phyloP scores from a whole-genome alignment of 2,113 vertebrate genomes.

The Gnathonemus echidnorhynchus region DNA sequence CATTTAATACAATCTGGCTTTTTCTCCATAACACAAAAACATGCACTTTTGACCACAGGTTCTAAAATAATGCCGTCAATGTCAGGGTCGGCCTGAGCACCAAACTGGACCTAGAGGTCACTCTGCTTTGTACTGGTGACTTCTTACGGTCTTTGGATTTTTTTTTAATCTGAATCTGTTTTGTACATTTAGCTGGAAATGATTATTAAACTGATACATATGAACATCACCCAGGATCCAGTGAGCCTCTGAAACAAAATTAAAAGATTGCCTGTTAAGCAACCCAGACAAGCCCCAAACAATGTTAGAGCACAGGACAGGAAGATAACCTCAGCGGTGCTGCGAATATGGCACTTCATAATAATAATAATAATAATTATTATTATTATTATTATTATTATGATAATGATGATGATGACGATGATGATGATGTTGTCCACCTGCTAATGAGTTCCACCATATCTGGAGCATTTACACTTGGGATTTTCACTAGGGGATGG shows the following conservation, averaged over 20 bases:
- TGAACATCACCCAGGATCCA: not conserved
- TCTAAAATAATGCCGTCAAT: not conserved
- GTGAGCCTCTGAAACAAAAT: not conserved
- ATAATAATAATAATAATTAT: not conserved
- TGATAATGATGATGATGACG: not conserved
- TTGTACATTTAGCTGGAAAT: not conserved
- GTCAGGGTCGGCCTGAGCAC: not conserved
- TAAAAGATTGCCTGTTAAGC: not conserved
- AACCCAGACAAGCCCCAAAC: not conserved
- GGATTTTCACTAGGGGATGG: not conserved
- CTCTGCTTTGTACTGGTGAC: not conserved
- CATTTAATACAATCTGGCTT: not conserved
- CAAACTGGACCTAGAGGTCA: not conserved
- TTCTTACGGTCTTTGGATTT: not conserved
- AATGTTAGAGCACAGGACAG: not conserved
- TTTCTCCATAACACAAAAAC: not conserved
- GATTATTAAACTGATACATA: not conserved
- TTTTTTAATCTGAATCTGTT: not conserved
- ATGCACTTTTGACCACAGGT: not conserved
- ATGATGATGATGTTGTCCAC: not conserved
- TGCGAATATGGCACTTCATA: not conserved
- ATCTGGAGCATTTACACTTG: not conserved
- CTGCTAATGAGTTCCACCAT: not conserved
- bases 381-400: not conserved
- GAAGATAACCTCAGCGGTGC: not conserved